Base-by-base conservation (phyloP, 2,113 vertebrate species). In the Isurus oxyrinchus region DNA sequence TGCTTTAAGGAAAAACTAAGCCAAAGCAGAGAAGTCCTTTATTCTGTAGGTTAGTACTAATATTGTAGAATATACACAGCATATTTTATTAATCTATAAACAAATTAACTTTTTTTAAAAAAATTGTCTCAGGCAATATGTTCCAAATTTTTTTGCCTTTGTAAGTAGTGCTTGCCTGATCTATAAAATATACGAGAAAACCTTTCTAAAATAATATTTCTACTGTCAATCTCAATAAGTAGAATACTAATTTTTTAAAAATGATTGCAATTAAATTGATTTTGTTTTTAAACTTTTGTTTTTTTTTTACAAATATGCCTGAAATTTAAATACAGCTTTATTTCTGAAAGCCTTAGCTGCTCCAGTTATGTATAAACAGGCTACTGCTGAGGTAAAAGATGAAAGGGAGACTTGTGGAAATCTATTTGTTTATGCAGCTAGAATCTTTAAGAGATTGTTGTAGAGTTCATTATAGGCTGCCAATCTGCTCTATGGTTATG, bases 1-100 rank as follows among this genome's bases (percentile, higher is more conserved):
- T 99, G 99, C 98, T 98, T 98, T 98, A 98, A 98, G 98, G 97
- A 98, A 97, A 98, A 97, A 55, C 57, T 93, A 95, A 95, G 61
- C 94, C 49, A 69, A 49, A 91, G 49, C 21, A 53, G 61, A 69
- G 63, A 49, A 95, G 40, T 69, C 63, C 63, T 69, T 69, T 95
- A 95, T 95, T 95, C 21, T 72, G 69, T 44, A 72, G 66, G 49
- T 95, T 72, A 55, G 90, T 63, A 72, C 1, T 25, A 95, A 95
- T 95, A 95, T 95, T 49, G 63, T 95, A 72, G 66, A 55, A 95
- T 95, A 95, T 95, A 95, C 94, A 95, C 44, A 72, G 63, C 61
- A 67, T 53, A 69, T 72, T 72, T 95, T 69, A 95, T 69, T 53
- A 69, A 95, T 95, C 94, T 95, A 72, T 40, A 95, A 35, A 72